Evolutionary conservation across 2,888 invertebrate genomes (phyloP).

Genomic region (Epirrita christyi): DNA sequence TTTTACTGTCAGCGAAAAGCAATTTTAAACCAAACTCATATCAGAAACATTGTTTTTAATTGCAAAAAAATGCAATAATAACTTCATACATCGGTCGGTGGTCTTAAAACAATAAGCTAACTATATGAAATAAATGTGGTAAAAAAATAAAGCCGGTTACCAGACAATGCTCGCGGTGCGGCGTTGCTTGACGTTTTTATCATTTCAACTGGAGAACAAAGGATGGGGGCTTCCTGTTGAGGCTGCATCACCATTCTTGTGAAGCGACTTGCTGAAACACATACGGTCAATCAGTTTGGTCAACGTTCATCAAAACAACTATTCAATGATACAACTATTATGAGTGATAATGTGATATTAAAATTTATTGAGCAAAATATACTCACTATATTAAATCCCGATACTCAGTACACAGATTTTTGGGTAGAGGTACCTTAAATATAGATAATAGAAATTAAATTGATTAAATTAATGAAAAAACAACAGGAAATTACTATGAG

Average conservation of each 20-base stretch:
- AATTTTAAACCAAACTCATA: conserved; percentile 49
- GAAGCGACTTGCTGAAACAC: conserved; percentile 58
- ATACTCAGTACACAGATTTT: too few relatives aligned
- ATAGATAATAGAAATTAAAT: too few relatives aligned
- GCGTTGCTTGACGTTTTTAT: conserved; percentile 82
- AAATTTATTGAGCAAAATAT: too few relatives aligned
- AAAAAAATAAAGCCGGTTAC: conserved; percentile 65
- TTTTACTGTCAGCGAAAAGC: conserved; percentile 42
- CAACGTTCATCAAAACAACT: background rate
- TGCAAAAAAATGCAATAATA: conserved; percentile 47
- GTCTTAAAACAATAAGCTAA: conserved; percentile 60
- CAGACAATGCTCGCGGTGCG: conserved; percentile 76
- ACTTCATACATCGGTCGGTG: conserved; percentile 42
- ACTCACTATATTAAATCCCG: too few relatives aligned
- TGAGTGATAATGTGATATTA: too few relatives aligned
- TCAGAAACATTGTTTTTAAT: conserved; percentile 53
- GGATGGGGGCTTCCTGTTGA: conserved; percentile 81
- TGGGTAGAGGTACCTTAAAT: too few relatives aligned
- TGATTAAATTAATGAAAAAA: too few relatives aligned
- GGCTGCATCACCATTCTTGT: conserved; percentile 80
- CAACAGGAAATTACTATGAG: too few relatives aligned
- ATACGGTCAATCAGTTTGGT: conserved; percentile 39
- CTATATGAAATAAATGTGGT: conserved; percentile 42
- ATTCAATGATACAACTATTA: too few relatives aligned
- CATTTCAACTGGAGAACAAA: conserved; percentile 80